Conservation (phyloP, 1,140 invertebrate genomes). For the Cheumatopsyche charites region DNA sequence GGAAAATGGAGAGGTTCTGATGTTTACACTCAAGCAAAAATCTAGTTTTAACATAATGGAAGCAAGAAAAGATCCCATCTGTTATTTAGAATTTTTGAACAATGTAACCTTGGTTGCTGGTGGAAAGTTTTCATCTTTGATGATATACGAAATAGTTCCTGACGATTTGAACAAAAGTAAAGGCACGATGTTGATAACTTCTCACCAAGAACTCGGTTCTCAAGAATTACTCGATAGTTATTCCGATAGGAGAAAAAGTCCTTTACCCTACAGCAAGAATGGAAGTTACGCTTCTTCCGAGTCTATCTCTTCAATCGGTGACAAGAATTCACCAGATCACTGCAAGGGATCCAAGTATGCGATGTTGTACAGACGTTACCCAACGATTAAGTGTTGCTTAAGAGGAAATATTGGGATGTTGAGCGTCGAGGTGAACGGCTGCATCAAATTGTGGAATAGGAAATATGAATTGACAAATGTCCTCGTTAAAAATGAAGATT, state of each 20-base stretch:
- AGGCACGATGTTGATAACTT: slow-evolving; percentile 38
- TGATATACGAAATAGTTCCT: slow-evolving; percentile 32
- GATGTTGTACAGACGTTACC: slow-evolving; percentile 12
- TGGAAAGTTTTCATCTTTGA: slow-evolving; percentile 33
- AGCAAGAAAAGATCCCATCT: slow-evolving; percentile 35
- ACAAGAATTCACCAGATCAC: not conserved
- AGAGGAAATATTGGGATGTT: slow-evolving; percentile 27
- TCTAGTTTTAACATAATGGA: slow-evolving; percentile 33
- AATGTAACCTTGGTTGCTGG: slow-evolving; percentile 27
- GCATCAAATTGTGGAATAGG: slow-evolving; percentile 41
- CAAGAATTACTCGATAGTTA: slow-evolving; percentile 41
- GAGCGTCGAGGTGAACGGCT: slow-evolving; percentile 35
- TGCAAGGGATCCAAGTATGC: not conserved
- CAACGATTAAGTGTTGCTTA: slow-evolving; percentile 42
- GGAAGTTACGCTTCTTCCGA: slow-evolving; percentile 31
- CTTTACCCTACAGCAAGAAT: not conserved
- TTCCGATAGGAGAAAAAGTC: not conserved
- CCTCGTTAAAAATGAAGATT: slow-evolving; percentile 27
- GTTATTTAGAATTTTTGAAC: slow-evolving; percentile 42
- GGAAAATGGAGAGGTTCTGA: slow-evolving; percentile 39
- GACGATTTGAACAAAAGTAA: slow-evolving; percentile 19
- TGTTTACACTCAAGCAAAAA: slow-evolving; percentile 24
- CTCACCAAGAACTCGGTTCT: slow-evolving; percentile 35
- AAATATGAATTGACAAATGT: slow-evolving; percentile 24
- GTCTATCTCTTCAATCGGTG: slow-evolving; percentile 17